Percentiles rank a stretch among this genome's conserved stretches.
phyloP scores from a whole-genome alignment of 2,888 invertebrate genomes.

The Drosophila macrospina region DNA sequence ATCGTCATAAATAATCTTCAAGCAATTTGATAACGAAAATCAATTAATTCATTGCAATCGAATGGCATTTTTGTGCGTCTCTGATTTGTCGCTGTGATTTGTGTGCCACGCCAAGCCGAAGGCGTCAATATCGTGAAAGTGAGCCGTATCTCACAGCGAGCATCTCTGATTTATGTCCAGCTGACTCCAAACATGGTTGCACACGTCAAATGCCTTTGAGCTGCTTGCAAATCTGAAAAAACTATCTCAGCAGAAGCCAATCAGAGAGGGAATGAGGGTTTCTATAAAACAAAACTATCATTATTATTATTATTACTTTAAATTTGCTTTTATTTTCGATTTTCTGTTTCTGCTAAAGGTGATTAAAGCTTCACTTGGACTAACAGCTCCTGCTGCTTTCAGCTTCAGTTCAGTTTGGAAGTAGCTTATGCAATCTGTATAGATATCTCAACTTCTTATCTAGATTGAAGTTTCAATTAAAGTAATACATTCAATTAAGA shows the following conservation, averaged over 20 bases:
- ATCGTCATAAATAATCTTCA: constrained; percentile 64
- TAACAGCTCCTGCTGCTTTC: too few species aligned
- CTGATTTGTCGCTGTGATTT: constrained; percentile 27
- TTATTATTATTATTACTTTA: too few species aligned
- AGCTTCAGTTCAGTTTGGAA: too few species aligned
- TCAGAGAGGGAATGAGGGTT: too few species aligned
- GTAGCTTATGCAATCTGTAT: too few species aligned
- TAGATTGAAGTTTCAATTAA: too few species aligned
- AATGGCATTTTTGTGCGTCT: constrained; percentile 32
- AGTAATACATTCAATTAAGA: too few species aligned
- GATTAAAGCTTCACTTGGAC: too few species aligned
- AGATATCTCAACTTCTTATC: too few species aligned
- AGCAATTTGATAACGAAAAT: constrained; percentile 55
- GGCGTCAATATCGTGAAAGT: constrained; percentile 29
- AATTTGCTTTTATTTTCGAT: too few species aligned
- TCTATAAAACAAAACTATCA: too few species aligned
- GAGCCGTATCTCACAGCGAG: background rate
- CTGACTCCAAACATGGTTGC: constrained; percentile 7
- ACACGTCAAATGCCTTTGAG: constrained; percentile 13
- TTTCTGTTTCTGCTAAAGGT: too few species aligned
- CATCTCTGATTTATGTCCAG: constrained; percentile 25
- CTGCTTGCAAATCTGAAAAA: background rate
- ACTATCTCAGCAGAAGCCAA: background rate
- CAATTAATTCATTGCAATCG: constrained; percentile 68
- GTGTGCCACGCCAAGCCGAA: constrained; percentile 1